phyloP scores from a whole-genome alignment of 1,140 invertebrate species.

The Leptopilina boulardi region DNA sequence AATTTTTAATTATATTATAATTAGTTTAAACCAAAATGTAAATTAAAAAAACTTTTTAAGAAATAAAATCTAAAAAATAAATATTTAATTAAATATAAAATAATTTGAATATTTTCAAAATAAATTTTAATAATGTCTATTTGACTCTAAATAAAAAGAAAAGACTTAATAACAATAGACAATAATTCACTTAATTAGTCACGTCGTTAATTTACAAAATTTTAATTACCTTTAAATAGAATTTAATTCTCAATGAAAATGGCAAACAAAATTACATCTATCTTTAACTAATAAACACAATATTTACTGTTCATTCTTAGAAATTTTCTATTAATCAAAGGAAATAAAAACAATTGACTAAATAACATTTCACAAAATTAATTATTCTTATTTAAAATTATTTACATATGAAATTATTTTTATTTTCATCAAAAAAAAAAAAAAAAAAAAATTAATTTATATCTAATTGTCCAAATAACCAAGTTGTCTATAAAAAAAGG shows the following conservation, averaged over 20 bases:
- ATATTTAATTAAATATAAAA: neutral
- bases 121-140: neutral
- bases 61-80: no score
- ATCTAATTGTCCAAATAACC: no score
- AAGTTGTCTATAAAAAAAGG: no score
- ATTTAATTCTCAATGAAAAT: neutral
- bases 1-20: no score
- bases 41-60: neutral
- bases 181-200: neutral
- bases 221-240: neutral
- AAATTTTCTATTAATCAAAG: neutral
- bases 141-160: neutral
- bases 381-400: neutral
- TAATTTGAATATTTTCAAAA: neutral
- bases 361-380: neutral
- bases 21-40: neutral
- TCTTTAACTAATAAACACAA: neutral
- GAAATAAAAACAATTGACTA: neutral
- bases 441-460: no score
- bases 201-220: neutral
- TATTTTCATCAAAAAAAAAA: no score
- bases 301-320: neutral
- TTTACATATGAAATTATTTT: neutral
- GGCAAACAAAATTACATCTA: neutral
- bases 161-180: neutral